phyloP scores from a whole-genome alignment of 2,113 vertebrate species.

The Emydura subglobosa region DNA sequence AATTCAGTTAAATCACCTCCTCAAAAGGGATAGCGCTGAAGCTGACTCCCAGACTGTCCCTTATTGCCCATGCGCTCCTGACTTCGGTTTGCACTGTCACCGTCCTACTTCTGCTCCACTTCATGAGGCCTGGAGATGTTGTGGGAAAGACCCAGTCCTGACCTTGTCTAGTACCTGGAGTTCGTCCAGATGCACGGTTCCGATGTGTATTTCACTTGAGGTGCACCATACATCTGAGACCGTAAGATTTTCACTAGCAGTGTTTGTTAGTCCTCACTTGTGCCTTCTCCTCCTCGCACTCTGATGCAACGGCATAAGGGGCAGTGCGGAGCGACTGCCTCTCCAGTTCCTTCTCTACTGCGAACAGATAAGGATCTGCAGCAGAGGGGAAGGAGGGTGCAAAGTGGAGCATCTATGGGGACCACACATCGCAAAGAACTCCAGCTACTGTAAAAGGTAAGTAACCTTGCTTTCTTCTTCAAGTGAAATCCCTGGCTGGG shows the following conservation, averaged over 20 bases:
- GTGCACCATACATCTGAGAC: background rate
- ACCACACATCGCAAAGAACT: background rate
- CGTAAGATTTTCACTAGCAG: no score
- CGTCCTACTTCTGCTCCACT: background rate
- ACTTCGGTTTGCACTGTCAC: no score
- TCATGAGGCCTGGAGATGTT: background rate
- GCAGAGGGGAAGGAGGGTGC: background rate
- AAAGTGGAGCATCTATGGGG: background rate
- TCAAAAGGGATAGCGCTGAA: no score
- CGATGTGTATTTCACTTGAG: background rate
- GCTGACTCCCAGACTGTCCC: no score
- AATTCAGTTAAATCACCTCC: no score
- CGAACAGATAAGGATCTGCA: background rate
- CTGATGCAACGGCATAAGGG: no score
- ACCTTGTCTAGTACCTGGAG: no score
- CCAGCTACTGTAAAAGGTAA: background rate
- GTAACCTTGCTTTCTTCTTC: background rate
- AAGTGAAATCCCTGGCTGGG: background rate
- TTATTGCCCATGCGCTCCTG: background rate
- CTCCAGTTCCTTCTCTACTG: background rate
- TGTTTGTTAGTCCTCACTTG: no score
- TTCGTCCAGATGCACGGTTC: no score
- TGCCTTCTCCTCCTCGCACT: no score
- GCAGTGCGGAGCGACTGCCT: accelerated
- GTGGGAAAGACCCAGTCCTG: background rate